phyloP scores from a whole-genome alignment of 2,797 vertebrate species.

The Spinus pinus region DNA sequence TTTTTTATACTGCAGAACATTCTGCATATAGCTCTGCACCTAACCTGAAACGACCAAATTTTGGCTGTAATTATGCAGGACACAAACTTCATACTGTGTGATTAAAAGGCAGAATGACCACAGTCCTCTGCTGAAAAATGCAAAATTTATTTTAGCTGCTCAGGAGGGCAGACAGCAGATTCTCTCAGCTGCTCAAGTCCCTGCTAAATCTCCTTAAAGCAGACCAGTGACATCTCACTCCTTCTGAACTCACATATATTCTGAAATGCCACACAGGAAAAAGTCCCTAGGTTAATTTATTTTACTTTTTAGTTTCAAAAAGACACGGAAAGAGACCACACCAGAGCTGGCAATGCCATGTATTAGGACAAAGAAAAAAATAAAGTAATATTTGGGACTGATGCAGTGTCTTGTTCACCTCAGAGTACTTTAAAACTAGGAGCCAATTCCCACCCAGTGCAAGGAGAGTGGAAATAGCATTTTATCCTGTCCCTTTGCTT shows the following conservation, averaged over 20 bases:
- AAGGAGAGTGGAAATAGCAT: neutral
- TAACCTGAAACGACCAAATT: neutral
- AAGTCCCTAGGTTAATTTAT: neutral
- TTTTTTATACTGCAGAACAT: neutral
- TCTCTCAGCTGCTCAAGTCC: neutral
- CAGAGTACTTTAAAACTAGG: neutral
- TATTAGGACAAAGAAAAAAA: neutral
- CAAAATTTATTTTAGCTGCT: neutral
- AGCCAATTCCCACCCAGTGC: neutral
- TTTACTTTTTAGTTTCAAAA: neutral
- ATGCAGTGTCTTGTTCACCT: neutral
- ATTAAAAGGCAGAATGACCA: neutral
- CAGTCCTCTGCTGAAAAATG: neutral
- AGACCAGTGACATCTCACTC: neutral
- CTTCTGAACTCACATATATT: neutral
- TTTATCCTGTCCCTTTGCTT: fast-evolving
- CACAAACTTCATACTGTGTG: neutral
- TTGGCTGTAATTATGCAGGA: neutral
- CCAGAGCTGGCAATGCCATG: neutral
- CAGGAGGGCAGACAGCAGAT: neutral
- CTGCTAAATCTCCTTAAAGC: neutral
- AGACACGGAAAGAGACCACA: neutral
- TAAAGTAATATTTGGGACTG: neutral
- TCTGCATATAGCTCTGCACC: neutral
- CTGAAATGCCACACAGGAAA: neutral